Base-by-base conservation (phyloP, 2,113 vertebrate species). In the Erinaceus europaeus region DNA sequence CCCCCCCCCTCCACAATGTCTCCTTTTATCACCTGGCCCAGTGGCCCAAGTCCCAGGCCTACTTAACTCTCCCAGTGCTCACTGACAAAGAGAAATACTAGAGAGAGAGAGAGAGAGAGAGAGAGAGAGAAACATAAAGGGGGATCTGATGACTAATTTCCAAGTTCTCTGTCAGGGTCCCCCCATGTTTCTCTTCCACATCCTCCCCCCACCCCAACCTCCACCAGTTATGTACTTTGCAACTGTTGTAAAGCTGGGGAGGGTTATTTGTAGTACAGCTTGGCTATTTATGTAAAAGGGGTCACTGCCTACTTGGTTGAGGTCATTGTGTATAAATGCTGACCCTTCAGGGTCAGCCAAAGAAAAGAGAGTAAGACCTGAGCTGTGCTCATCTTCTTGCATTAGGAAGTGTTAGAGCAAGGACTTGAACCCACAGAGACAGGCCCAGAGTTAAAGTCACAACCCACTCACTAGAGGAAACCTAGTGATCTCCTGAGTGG, bases 181-280 rank as follows among this genome's bases (percentile, higher is more conserved):
- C n/a, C n/a, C n/a, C n/a, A n/a, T n/a, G n/a, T n/a, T n/a, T n/a
- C n/a, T 9, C 11, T 4, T 21, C 21, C 2, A 4, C 3, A 1
- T 2, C 4, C 8, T 3, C 12, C 10, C 5, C 32, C n/a, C 14
- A 21, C 42, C 40, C 44, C 23, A 52, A 13, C 4, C 34, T 17
- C 18, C 18, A 32, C 23, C 32, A 21, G 2, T 15, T 6, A 15
- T 1, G 3, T 0, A 1, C 46, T 23, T 69, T 0, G 0, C n/a
- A 42, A n/a, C 21, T 55, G 21, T 25, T 55, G 53, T 25, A 55
- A 11, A 18, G 6, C 17, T 9, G 18, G 32, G n/a, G 10, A 11
- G 7, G 25, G 9, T n/a, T 64, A 23, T 5, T 15, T 32, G 77
- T 69, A 25, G 61, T 44, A n/a, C 12, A 32, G 9, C 18, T 48